Evolutionary conservation across 2,113 vertebrate species (phyloP), one percentile per base, ranked within the genome.

Genomic region (Tonatia bakeri): DNA sequence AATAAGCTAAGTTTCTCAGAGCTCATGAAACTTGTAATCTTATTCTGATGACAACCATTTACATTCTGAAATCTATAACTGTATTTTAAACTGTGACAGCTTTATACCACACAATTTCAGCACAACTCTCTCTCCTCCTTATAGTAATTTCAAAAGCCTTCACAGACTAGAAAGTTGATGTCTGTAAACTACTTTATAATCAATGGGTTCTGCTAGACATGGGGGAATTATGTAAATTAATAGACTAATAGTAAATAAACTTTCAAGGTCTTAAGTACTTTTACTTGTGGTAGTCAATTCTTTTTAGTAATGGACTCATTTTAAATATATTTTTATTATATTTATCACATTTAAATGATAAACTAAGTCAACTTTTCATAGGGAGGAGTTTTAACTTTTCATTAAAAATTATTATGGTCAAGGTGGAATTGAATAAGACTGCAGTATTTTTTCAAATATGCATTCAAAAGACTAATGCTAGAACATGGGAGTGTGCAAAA

Each of bases 11-110:
- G 14, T 85, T 92, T 94, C 67, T 82, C 31, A 4, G 56, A 92
- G 72, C 69, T 67, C 52, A 26, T 90, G 87, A 86, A 96, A 88
- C 26, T 89, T 93, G 52, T 85, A 87, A 94, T 97, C 75, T 93
- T 94, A 43, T 84, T 95, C 67, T 45, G 54, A 95, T 96, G 81
- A 92, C 90, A 94, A 52, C 31, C 77, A 88, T 95, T 95, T 96
- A 86, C 85, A 75, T 92, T 67, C 85, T 70, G 14, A 85, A 94
- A 80, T 95, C 81, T 94, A 43, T 96, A 93, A 80, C 87, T 96
- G 0, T 87, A 96, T 94, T 97, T 97, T 73, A 90, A 75, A 75
- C 38, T 67, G 33, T 91, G 80, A 85, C 87, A 94, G 90, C 43
- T 92, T 95, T 90, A 93, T 11, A 83, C n/a, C 33, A 47, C 52